Evolutionary conservation across 64 coral and sea anemone species (phyloP).

Genomic region (Astreopora myriophthalma): DNA sequence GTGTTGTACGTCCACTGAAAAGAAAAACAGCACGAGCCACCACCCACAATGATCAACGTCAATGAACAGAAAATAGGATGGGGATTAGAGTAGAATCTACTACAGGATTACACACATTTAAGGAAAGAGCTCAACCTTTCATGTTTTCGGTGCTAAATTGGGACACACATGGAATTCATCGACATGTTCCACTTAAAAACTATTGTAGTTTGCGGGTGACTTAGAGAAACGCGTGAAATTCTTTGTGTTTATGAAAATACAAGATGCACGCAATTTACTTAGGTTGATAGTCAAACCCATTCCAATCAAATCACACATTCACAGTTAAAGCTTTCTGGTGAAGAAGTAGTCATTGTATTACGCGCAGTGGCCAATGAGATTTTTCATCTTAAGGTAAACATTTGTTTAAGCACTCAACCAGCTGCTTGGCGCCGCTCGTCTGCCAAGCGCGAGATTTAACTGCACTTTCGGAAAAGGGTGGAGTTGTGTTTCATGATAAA

Average conservation of each 20-base stretch:
- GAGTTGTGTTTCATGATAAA: neutral
- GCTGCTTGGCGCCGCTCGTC: neutral
- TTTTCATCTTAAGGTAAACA: conserved; percentile 7
- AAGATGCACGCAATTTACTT: neutral
- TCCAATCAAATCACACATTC: neutral
- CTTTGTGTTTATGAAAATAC: conserved; percentile 20
- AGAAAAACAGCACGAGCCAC: too few species aligned
- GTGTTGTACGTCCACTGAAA: too few species aligned
- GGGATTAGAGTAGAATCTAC: neutral
- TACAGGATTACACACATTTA: neutral
- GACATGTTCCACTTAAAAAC: neutral
- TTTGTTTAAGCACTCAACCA: conserved; percentile 27
- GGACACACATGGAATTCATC: conserved; percentile 27
- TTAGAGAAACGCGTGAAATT: neutral
- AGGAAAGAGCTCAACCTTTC: neutral
- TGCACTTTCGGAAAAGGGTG: neutral
- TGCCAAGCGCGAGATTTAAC: neutral
- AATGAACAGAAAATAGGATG: neutral
- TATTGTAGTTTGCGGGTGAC: neutral
- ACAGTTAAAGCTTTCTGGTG: neutral
- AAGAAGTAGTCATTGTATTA: neutral
- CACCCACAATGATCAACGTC: too few species aligned
- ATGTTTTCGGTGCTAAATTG: neutral
- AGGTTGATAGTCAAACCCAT: neutral
- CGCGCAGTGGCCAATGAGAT: neutral